Evolutionary conservation across 2,888 invertebrate species (phyloP), one percentile per base, ranked within the genome.

Genomic region (Fissipunctia ypsillon): DNA sequence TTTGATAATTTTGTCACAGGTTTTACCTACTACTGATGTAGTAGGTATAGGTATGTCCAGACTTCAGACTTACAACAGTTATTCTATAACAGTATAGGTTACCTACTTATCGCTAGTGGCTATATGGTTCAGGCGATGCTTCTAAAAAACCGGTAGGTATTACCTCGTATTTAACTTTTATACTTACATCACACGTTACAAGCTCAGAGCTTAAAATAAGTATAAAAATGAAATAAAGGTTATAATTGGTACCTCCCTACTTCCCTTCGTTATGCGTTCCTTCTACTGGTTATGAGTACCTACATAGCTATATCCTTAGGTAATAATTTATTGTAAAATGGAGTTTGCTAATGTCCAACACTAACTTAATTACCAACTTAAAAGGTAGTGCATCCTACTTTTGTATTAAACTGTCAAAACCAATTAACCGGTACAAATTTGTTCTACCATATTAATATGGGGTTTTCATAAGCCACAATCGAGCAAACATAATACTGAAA

Each of bases 401-500:
- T 52, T 80, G 45, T 54, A 52, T 56, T 71, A 76, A 77, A 76
- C 70, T 66, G 12, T 76, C 38, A 57, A 72, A 80, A 76, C 72
- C 68, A 78, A 85, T 85, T 85, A 70, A 61, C 70, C 68, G 71
- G 59, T 59, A 81, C 67, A 76, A 76, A 78, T 86, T 77, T 71
- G 73, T 70, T 73, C 59, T 54, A 67, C 48, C 52, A 74, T 82
- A 85, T 79, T 84, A 85, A 71, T 80, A 77, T 68, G 45, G 57
- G 73, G 73, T 80, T 84, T 87, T 81, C 85, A 78, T 82, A 81
- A 76, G 73, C 80, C 81, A 81, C 74, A 84, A 77, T 84, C 76
- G 74, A 73, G 80, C 86, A 81, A 87, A 84, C 85, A 84, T 78
- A 81, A 84, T 80, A 66, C 73, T 73, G 76, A 85, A 87, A 80